Evolutionary conservation across 2,113 vertebrate species (phyloP).

Genomic region (Brachirus orientalis): DNA sequence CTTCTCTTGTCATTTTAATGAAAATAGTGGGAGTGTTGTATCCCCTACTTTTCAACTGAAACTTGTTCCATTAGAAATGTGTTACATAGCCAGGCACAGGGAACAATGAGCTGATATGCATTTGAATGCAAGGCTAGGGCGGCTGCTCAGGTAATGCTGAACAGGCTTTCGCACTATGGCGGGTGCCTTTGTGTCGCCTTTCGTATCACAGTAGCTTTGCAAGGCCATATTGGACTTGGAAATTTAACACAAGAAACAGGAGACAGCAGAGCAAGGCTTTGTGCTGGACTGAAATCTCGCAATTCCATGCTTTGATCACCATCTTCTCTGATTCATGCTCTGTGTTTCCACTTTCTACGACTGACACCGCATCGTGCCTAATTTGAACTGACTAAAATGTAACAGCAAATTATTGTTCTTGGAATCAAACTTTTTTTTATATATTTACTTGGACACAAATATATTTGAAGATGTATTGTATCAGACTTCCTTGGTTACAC

Average conservation of each 20-base stretch:
- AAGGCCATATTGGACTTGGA: constrained; percentile 52
- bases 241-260: constrained; percentile 59
- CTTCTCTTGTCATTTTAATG: constrained; percentile 61
- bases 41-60: constrained; percentile 51
- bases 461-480: too few species aligned
- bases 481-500: too few species aligned
- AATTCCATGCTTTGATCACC: constrained; percentile 16
- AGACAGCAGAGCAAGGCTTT: constrained; percentile 44
- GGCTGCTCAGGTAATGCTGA: constrained; percentile 46
- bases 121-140: constrained; percentile 66
- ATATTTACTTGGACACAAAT: too few species aligned
- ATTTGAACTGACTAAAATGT: constrained; percentile 5
- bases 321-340: constrained; percentile 26
- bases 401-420: constrained; percentile 2
- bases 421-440: constrained; percentile 1
- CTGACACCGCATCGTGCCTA: not conserved
- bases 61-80: constrained; percentile 70
- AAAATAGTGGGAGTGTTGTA: constrained; percentile 50
- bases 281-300: constrained; percentile 27
- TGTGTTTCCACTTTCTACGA: constrained; percentile 18
- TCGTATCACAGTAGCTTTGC: constrained; percentile 49
- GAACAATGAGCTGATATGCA: constrained; percentile 70
- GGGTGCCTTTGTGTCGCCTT: constrained; percentile 53
- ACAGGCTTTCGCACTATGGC: constrained; percentile 24
- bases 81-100: constrained; percentile 37